Evolutionary conservation across 2,113 vertebrate genomes (phyloP).

Genomic region (Perca schrenkii): DNA sequence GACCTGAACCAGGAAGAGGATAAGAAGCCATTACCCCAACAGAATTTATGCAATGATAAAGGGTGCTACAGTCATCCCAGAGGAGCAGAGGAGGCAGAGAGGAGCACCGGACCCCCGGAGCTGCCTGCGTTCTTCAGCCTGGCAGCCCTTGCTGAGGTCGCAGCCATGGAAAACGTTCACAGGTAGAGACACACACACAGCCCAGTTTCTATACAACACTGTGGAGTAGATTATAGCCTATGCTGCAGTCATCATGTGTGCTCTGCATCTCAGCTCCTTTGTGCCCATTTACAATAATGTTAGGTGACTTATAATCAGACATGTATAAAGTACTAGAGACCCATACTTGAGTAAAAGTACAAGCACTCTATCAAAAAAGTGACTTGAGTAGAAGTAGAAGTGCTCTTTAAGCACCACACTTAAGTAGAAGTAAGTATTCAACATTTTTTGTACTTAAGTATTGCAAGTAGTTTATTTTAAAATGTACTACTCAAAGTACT

Average conservation of each 20-base stretch:
- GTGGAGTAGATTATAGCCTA: neutral
- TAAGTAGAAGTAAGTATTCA: too few relatives aligned
- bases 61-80: constrained; percentile 81
- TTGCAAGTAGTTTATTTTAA: too few relatives aligned
- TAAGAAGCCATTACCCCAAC: constrained; percentile 86
- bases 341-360: too few relatives aligned
- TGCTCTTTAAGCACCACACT: too few relatives aligned
- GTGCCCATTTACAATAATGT: neutral
- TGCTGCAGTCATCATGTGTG: neutral
- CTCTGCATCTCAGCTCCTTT: neutral
- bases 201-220: neutral
- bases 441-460: too few relatives aligned
- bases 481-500: too few relatives aligned
- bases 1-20: constrained; percentile 88
- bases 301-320: neutral
- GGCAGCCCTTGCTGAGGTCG: constrained; percentile 98
- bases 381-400: too few relatives aligned
- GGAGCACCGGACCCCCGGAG: constrained; percentile 84
- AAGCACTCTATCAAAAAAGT: too few relatives aligned
- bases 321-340: too few relatives aligned
- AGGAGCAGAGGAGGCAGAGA: constrained; percentile 83
- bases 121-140: constrained; percentile 95
- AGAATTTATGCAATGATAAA: constrained; percentile 89
- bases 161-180: constrained; percentile 99
- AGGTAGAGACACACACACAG: constrained; percentile 81